Evolutionary conservation across 2,113 vertebrate species (phyloP), one percentile per base, ranked within the genome.

Genomic region (Zingel zingel): DNA sequence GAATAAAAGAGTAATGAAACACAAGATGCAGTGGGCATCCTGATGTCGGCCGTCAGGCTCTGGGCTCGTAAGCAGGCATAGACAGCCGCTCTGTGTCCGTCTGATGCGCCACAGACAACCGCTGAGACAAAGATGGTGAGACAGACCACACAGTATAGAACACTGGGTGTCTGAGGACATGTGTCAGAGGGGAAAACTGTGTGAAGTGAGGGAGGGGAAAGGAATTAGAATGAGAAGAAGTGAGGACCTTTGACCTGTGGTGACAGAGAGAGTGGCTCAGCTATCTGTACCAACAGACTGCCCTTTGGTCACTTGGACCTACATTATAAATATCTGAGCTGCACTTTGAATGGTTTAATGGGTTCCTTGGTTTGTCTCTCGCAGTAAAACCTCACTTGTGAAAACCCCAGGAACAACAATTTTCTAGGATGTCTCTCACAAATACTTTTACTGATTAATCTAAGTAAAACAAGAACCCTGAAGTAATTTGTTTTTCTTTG

Each of bases 1-100:
- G 50, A 66, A 76, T 67, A 51, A 77, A 80, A 65, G 74, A 74
- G 82, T 66, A 79, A 89, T 82, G 76, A 81, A 81, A 82, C 63
- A 54, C 71, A 82, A 82, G 69, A 77, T 75, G 79, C 77, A 73
- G 84, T 56, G 30, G 62, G 72, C 77, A 53, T 75, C 56, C 71
- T 53, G 79, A 73, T 82, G 79, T 80, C 47, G n/a, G 57, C 70
- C 47, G 9, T 19, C 73, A 47, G 48, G 19, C 50, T 2, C 69
- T 16, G 57, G 8, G 70, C 72, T 61, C 61, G 72, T 73, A 56
- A 58, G 59, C 62, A 23, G 50, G 58, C 80, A 50, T 68, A 61
- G 82, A 57, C 56, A 65, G 77, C 70, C 63, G 77, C 58, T 65
- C 75, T 11, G 80, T 39, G 78, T 71, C 58, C 65, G 73, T 62